Base-by-base conservation (phyloP, 2,113 vertebrate species). In the Cheilinus undulatus region DNA sequence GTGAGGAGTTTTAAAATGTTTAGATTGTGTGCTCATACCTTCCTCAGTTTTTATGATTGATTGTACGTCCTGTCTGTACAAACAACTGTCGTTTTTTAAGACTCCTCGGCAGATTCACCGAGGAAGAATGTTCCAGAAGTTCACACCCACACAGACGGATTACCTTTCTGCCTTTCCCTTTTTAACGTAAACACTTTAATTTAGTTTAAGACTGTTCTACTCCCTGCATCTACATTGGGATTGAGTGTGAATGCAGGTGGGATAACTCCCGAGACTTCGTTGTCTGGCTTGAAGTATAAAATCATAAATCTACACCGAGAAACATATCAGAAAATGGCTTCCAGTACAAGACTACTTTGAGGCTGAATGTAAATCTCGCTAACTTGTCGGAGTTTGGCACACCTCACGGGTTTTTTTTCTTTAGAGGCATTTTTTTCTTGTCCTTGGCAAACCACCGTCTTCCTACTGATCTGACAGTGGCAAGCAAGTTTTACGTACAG, bases 71-170 rank as follows among this genome's bases (percentile, higher is more conserved):
- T 43, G 7, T 46, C 17, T 48, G 62, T 48, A 50, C 65, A 20
- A 69, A 56, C 67, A 30, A 7, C 19, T 17, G 19, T 19, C 7
- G 2, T 6, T 22, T 20, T 24, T 12, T 7, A 46, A 1, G 38
- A 38, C 57, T 24, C 22, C 11, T 23, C 23, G 23, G 20, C 48
- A 60, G 58, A 38, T 24, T 83, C 77, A 81, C 4, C 43, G 67
- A 43, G 23, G 43, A 86, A 42, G 62, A 84, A 86, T 86, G 83
- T 73, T 72, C 70, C 70, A 80, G 48, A 24, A 66, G 52, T 48
- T 42, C 42, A 69, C 80, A 65, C 74, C 80, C 78, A 74, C 73
- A 5, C 15, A 49, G 43, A 6, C 5, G 0, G 30, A 26, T 7
- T 20, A 27, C n/a, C 22, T 56, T 2, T 8, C 23, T 27, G 3